These are phyloP conservation scores for Cotesia typhae DNA, from an alignment of 1,140 invertebrate species.

Conservation along the genomic window DNA sequence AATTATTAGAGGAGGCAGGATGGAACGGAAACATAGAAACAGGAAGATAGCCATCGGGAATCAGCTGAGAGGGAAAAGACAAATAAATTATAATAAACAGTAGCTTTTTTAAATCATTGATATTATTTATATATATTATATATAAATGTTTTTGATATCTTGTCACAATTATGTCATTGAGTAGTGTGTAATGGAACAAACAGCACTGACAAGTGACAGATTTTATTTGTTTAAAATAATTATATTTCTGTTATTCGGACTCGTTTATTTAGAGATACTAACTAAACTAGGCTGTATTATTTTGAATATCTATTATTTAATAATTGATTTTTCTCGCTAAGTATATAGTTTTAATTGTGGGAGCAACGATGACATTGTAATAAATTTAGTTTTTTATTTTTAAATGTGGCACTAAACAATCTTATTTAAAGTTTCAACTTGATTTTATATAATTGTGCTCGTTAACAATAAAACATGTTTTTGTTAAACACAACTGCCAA, in stretches of 20 bases:
- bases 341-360: neutral
- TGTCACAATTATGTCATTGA: constrained; percentile 21
- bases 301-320: constrained; percentile 7
- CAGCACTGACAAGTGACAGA: constrained; percentile 25
- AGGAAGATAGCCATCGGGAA: constrained; percentile 51
- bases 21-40: constrained; percentile 51
- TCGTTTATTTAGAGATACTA: neutral
- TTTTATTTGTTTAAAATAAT: neutral
- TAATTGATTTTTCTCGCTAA: neutral
- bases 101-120: constrained; percentile 30
- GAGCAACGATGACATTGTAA: constrained; percentile 13
- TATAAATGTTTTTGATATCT: constrained; percentile 49
- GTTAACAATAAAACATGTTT: constrained; percentile 11
- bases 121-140: constrained; percentile 33
- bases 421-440: constrained; percentile 3
- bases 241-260: neutral
- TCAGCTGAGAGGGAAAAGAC: constrained; percentile 43
- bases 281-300: constrained; percentile 13
- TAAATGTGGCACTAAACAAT: constrained; percentile 27
- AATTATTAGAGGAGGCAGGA: constrained; percentile 36
- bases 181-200: neutral
- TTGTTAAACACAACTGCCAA: neutral
- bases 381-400: neutral
- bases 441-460: constrained; percentile 27
- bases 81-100: constrained; percentile 35